Evolutionary conservation across 2,113 vertebrate species (phyloP).

Genomic region (Paradisaea rubra): DNA sequence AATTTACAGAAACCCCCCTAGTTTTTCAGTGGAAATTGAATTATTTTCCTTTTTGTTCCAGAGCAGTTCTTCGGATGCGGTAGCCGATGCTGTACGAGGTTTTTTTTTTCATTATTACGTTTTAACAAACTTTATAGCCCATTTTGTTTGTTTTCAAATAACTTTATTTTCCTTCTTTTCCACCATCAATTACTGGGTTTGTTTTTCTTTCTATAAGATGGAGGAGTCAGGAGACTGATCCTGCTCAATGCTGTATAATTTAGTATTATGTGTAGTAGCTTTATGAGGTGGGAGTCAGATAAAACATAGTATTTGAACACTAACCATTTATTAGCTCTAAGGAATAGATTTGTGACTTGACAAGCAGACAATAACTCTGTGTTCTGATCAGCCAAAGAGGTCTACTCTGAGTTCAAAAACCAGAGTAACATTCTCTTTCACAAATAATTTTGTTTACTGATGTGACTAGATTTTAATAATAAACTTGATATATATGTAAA

Average conservation of each 20-base stretch:
- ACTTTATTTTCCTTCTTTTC: slow-evolving; percentile 69
- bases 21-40: slow-evolving; percentile 31
- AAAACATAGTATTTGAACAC: slow-evolving; percentile 67
- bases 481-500: slow-evolving; percentile 82
- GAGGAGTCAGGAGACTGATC: slow-evolving; percentile 63
- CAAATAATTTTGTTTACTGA: slow-evolving; percentile 72
- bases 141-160: slow-evolving; percentile 76
- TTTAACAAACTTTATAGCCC: slow-evolving; percentile 79
- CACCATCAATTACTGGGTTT: slow-evolving; percentile 66
- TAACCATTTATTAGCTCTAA: slow-evolving; percentile 70
- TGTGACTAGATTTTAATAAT: slow-evolving; percentile 75
- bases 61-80: slow-evolving; percentile 5
- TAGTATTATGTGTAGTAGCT: slow-evolving; percentile 59
- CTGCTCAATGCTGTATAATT: slow-evolving; percentile 62
- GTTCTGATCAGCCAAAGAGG: slow-evolving; percentile 69
- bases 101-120: slow-evolving; percentile 60
- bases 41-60: slow-evolving; percentile 45
- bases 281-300: slow-evolving; percentile 68
- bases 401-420: slow-evolving; percentile 52
- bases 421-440: slow-evolving; percentile 49
- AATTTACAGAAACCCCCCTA: slow-evolving; percentile 23
- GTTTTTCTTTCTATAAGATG: slow-evolving; percentile 39
- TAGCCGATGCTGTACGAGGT: neutral
- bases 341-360: slow-evolving; percentile 71
- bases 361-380: slow-evolving; percentile 72